Base-by-base conservation (phyloP, 1,140 invertebrate species). In the Drosophila mauritiana region DNA sequence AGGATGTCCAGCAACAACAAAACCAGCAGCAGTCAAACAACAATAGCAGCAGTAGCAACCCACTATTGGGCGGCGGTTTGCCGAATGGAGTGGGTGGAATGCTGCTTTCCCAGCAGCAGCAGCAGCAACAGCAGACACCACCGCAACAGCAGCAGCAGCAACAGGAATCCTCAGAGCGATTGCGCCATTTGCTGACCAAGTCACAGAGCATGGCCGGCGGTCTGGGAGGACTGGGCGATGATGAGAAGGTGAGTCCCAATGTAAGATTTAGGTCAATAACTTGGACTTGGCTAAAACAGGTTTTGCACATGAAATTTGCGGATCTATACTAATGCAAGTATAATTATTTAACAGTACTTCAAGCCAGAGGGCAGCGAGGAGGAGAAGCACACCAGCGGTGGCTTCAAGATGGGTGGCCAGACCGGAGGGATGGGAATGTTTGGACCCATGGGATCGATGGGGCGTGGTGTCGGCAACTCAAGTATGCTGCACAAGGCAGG, bases 351-450 rank as follows among this genome's bases (percentile, higher is more conserved):
- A 39, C 39, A 91, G 90, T 91, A 85, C 78, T 91, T 91, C 49
- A 92, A 91, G 88, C 97, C 97, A 91, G 95, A 96, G 61, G 63
- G 62, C 52, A 76, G 39, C 31, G 97, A 98, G 72, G 97, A 97
- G 58, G 96, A 96, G 63, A 96, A 96, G 51, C 62, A 82, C 8
- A 65, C 61, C 36, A 76, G 59, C 42, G 70, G 78, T n/a, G 75
- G 72, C 58, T 86, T 85, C 13, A 89, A 90, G 62, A 75, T 89
- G 77, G 74, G 53, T 40, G 64, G 56, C 34, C 82, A 75, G 49
- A 8, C 79, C 12, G 55, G 62, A 10, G 61, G 61, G 1, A 37
- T 79, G 65, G 69, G 64, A 25, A 63, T 91, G 63, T 92, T 85
- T 22, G 78, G 83, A 27, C 55, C 58, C 13, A 58, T 84, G 56